These are phyloP conservation scores for Otus scops DNA, from an alignment of 2,797 vertebrate species.

Conservation along the genomic window DNA sequence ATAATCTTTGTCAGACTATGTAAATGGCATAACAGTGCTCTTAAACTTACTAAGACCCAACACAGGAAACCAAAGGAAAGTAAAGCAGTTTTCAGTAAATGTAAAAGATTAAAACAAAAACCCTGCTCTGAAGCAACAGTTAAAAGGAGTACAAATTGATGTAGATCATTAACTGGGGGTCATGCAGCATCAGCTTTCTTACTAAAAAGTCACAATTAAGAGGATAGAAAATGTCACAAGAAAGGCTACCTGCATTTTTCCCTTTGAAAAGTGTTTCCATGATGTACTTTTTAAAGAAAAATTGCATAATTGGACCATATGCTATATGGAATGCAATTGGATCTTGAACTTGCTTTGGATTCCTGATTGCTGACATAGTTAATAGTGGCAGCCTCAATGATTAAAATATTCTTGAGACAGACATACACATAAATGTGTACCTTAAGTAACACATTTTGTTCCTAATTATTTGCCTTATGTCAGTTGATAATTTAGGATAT, in stretches of 20 bases:
- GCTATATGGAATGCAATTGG: background rate
- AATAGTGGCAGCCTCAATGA: background rate
- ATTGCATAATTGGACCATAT: constrained; percentile 29
- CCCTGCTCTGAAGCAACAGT: background rate
- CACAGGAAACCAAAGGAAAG: background rate
- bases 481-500: constrained; percentile 6
- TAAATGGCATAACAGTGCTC: constrained; percentile 9
- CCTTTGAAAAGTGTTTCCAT: background rate
- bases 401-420: constrained; percentile 1
- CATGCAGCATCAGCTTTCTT: background rate
- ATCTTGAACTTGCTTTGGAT: background rate
- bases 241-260: background rate
- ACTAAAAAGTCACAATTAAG: constrained; percentile 5
- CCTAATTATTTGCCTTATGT: constrained; percentile 51
- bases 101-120: background rate
- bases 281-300: background rate
- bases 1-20: constrained; percentile 30
- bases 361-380: background rate
- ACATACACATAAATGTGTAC: background rate
- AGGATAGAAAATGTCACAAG: background rate
- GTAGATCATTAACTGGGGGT: background rate
- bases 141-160: background rate
- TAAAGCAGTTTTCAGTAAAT: background rate
- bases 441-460: constrained; percentile 1
- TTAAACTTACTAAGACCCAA: background rate